Evolutionary conservation across 2,888 invertebrate species (phyloP).

Genomic region (Platypus cylindrus): DNA sequence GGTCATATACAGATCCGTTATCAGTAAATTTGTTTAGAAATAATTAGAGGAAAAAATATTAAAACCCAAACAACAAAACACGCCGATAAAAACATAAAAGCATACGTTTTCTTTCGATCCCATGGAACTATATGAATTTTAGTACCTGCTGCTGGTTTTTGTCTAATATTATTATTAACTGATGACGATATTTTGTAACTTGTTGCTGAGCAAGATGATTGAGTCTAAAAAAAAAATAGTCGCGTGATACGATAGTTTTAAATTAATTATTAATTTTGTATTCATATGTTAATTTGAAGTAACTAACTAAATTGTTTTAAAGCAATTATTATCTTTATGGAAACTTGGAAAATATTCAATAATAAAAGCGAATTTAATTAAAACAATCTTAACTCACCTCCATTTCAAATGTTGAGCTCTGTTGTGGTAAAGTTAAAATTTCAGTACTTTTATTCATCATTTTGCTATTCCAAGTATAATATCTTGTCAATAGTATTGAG

Average conservation of each 20-base stretch:
- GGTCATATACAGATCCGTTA: no score
- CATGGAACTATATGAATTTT: constrained; percentile 32
- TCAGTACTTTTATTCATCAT: constrained; percentile 16
- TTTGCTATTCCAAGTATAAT: neutral
- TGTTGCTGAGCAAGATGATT: constrained; percentile 4
- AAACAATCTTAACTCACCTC: constrained; percentile 13
- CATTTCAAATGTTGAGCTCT: constrained; percentile 8
- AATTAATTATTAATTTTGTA: no score
- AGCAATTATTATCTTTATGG: no score
- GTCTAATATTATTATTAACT: no score
- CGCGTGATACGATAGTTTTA: no score
- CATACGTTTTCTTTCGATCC: constrained; percentile 35
- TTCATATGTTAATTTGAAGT: no score
- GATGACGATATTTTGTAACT: no score
- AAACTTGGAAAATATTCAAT: no score
- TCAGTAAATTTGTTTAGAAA: no score
- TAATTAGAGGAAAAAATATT: constrained; percentile 34
- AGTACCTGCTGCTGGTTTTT: no score
- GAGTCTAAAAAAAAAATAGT: constrained; percentile 11
- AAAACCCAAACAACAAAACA: constrained; percentile 37
- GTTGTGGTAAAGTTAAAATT: constrained; percentile 10
- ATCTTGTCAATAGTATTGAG: neutral
- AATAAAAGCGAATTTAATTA: no score
- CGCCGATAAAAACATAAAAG: constrained; percentile 30
- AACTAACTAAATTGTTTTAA: no score